A percentile compares a stretch with the other conserved stretches of the same genome.
Evolutionary conservation across 2,113 vertebrate species (phyloP).

Genomic region (Muscicapa adusta): DNA sequence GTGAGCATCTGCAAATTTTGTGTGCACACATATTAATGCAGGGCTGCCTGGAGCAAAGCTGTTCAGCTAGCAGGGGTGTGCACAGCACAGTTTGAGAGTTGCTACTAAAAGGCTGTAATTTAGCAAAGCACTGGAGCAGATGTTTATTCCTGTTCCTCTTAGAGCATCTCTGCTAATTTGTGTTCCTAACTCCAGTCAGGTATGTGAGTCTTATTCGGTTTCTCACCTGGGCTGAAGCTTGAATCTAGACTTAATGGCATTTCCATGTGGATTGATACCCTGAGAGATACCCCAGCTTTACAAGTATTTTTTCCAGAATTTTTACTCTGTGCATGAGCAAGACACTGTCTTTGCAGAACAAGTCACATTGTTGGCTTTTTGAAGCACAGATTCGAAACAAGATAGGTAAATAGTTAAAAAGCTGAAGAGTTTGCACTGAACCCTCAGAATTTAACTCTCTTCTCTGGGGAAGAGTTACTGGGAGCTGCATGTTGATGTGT

Average conservation of each 20-base stretch:
- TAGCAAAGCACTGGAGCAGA: neutral
- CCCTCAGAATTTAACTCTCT: neutral
- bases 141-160: neutral
- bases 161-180: neutral
- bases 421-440: neutral
- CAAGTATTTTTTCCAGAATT: neutral
- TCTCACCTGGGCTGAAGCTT: neutral
- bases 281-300: neutral
- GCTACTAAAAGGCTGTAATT: neutral
- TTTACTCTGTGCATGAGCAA: neutral
- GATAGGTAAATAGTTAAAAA: neutral
- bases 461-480: neutral
- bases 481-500: neutral
- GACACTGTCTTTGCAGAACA: neutral
- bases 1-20: neutral
- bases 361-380: neutral
- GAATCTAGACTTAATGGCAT: neutral
- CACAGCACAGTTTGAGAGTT: neutral
- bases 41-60: neutral
- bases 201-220: neutral
- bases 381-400: neutral
- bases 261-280: neutral
- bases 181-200: neutral
- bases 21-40: neutral
- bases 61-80: neutral